Evolutionary conservation across 2,797 vertebrate genomes (phyloP).

Genomic region (Ficedula albicollis): DNA sequence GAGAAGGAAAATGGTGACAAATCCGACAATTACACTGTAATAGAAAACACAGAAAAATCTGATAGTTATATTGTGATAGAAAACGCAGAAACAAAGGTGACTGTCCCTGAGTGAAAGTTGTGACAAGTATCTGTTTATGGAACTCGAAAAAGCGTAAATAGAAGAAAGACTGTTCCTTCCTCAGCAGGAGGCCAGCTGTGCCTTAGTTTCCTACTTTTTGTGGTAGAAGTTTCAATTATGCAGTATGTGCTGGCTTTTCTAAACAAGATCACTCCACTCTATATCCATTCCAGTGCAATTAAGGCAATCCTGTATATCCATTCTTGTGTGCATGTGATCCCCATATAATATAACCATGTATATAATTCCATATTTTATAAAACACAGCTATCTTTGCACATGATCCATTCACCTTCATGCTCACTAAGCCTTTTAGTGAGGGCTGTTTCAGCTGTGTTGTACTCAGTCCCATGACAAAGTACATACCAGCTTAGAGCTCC

Average conservation of each 20-base stretch:
- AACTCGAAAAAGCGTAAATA: not conserved
- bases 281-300: not conserved
- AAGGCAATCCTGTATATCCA: not conserved
- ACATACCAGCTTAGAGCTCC: not conserved
- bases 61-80: not conserved
- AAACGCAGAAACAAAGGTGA: not conserved
- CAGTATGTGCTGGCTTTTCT: not conserved
- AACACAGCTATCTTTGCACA: not conserved
- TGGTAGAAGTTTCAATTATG: not conserved
- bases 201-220: not conserved
- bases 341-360: accelerated
- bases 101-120: not conserved
- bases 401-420: not conserved
- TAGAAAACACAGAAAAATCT: not conserved
- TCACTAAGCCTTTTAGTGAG: not conserved
- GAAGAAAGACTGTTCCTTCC: not conserved
- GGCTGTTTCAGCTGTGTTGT: not conserved
- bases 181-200: not conserved
- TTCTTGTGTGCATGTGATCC: not conserved
- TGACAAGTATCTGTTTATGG: not conserved
- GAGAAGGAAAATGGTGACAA: not conserved
- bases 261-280: not conserved
- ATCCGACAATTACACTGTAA: not conserved
- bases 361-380: not conserved
- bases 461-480: not conserved